Base-by-base conservation (phyloP, 2,113 vertebrate species). In the Oplegnathus fasciatus region DNA sequence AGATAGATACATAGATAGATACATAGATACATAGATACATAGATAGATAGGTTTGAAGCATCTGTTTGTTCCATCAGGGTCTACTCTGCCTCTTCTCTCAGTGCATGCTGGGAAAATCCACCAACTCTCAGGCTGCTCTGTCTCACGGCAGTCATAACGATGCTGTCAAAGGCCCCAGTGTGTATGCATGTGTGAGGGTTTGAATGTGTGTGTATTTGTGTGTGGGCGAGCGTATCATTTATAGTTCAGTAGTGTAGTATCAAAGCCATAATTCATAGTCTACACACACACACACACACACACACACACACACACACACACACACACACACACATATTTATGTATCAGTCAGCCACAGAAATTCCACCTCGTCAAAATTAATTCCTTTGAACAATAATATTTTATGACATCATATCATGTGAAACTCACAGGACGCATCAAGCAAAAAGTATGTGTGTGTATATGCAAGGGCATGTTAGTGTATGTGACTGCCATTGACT, bases 61-160 rank as follows among this genome's bases (percentile, higher is more conserved):
- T 88, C 85, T 93, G 91, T 69, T 90, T 82, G 30, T 75, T 84
- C 76, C 78, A 91, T 92, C 83, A 85, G 9, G 44, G 42, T 55
- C 20, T 32, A 22, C 22, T 42, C 44, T 48, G 66, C 57, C 34
- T 83, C 67, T 67, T 82, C 61, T 73, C 54, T 57, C 60, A 61
- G 61, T 76, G 62, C 74, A 76, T 68, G 77, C 54, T 90, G 86
- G 80, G 82, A 89, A 89, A 88, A 70, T 78, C n/a, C 69, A 68
- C 57, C 28, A 48, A 77, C 85, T 87, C 88, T 75, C 71, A 79
- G 55, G 69, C 55, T 57, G 62, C 34, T 62, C n/a, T 37, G 83
- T 77, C 84, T 81, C 86, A 79, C 34, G 84, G 71, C 75, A 82
- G 83, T 82, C 80, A 69, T 82, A 78, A 86, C 18, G 24, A 79